Evolutionary conservation across 35 echinoderm and acorn worm genomes (phyloP).

Genomic region (Apostichopus californicus): DNA sequence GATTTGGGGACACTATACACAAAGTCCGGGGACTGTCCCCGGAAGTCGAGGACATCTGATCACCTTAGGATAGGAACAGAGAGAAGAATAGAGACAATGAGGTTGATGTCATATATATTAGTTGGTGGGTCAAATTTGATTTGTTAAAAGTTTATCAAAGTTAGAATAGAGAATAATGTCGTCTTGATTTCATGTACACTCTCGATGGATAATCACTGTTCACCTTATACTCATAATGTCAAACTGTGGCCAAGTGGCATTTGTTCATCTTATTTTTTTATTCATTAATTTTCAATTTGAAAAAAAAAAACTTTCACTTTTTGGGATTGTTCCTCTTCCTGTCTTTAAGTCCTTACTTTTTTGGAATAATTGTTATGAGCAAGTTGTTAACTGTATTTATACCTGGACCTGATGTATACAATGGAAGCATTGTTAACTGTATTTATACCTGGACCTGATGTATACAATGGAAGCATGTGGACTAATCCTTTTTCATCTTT

Average conservation of each 20-base stretch:
- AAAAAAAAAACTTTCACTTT: background rate
- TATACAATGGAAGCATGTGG: background rate
- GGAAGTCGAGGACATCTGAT: too few species aligned
- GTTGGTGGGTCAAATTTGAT: too few species aligned
- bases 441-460: constrained; percentile 21
- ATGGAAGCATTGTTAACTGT: constrained; percentile 31
- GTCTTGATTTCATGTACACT: too few species aligned
- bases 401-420: constrained; percentile 1
- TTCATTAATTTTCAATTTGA: background rate
- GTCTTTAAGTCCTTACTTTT: background rate
- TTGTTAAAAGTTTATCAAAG: too few species aligned
- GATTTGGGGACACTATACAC: too few species aligned
- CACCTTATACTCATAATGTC: too few species aligned
- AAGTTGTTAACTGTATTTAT: constrained; percentile 34
- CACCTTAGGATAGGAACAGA: too few species aligned
- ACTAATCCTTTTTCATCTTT: background rate
- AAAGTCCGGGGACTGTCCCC: too few species aligned
- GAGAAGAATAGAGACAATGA: too few species aligned
- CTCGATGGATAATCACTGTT: too few species aligned
- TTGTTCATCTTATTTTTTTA: background rate
- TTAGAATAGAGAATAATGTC: too few species aligned
- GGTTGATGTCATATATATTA: too few species aligned
- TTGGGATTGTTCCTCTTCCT: background rate
- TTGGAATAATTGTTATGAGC: constrained; percentile 12
- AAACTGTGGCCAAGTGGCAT: background rate